Conservation (phyloP, 2,888 invertebrate species). For the Pandemis corylana region DNA sequence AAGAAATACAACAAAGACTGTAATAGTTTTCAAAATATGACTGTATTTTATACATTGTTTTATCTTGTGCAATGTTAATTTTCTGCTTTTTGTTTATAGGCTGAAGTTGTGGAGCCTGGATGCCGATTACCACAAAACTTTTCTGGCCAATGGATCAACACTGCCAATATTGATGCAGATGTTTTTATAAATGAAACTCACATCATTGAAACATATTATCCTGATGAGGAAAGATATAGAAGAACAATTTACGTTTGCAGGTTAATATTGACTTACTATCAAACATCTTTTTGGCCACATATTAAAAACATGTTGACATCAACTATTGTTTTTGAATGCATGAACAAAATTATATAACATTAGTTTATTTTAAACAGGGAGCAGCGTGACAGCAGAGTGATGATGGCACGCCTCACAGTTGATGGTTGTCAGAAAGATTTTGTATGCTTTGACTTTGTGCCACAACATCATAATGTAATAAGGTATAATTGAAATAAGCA, state of each 20-base stretch:
- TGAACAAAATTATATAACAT: not conserved
- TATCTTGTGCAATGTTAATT: not conserved
- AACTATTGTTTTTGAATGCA: no score
- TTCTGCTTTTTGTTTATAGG: conserved; percentile 68
- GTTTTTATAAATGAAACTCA: conserved; percentile 97
- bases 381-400: conserved; percentile 94
- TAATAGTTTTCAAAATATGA: no score
- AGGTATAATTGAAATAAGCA: conserved; percentile 61
- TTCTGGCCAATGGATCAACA: conserved; percentile 98
- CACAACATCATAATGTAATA: conserved; percentile 97
- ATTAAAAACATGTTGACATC: not conserved
- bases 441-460: conserved; percentile 98
- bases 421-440: conserved; percentile 99
- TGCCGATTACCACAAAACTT: conserved; percentile 97
- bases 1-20: no score
- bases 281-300: not conserved
- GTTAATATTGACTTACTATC: conserved; percentile 49
- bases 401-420: conserved; percentile 98
- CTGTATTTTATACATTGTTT: not conserved
- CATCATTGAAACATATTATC: conserved; percentile 97
- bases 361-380: conserved; percentile 83
- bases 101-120: conserved; percentile 95
- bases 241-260: conserved; percentile 96
- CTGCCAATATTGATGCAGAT: conserved; percentile 98
- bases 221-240: conserved; percentile 95